A percentile compares a stretch with the other conserved stretches of the same genome.
Conservation (phyloP, 2,797 vertebrate species). For the Enteromius afrohamiltoni region DNA sequence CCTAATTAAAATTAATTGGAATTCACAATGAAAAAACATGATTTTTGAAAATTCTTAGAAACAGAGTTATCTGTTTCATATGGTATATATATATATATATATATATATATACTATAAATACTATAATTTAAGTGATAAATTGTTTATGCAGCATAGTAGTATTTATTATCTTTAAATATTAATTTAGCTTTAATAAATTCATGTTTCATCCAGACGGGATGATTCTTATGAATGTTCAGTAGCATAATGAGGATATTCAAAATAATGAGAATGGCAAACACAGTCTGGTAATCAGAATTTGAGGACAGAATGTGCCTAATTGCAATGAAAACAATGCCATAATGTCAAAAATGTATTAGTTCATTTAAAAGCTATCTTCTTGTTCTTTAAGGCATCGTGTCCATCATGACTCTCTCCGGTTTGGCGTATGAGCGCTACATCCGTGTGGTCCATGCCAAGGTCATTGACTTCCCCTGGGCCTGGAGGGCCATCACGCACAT, state of each 20-base stretch:
- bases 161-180: too few relatives aligned
- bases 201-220: neutral
- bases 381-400: conserved; percentile 83
- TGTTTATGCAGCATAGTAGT: too few relatives aligned
- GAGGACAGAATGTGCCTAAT: neutral
- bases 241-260: neutral
- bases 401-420: conserved; percentile 88
- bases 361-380: conserved; percentile 19
- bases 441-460: conserved; percentile 89
- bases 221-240: neutral
- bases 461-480: conserved; percentile 90
- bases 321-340: too few relatives aligned
- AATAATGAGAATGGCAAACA: neutral
- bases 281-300: neutral
- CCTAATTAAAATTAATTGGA: too few relatives aligned
- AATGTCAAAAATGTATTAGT: too few relatives aligned
- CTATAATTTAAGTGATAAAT: too few relatives aligned
- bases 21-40: too few relatives aligned
- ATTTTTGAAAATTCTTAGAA: too few relatives aligned
- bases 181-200: too few relatives aligned
- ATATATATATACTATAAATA: too few relatives aligned
- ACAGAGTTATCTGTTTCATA: too few relatives aligned
- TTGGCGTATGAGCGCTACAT: conserved; percentile 93
- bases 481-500: conserved; percentile 89
- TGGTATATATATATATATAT: too few relatives aligned